Base-by-base conservation (phyloP, 1,140 invertebrate species). In the Ctenoplectra terminalis region DNA sequence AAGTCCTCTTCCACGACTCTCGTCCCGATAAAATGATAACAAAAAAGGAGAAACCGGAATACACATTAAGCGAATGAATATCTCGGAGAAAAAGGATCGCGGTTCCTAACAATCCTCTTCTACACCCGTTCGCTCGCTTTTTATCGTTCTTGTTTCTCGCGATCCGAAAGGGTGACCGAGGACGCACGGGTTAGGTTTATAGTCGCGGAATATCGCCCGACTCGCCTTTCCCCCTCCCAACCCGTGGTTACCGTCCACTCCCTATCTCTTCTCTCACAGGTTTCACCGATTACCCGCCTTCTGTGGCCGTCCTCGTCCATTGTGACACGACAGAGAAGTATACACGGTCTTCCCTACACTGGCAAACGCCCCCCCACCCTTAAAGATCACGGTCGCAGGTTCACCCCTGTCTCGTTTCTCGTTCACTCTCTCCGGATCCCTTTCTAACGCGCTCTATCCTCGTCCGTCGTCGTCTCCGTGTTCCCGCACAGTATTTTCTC, bases 321-420 rank as follows among this genome's bases (percentile, higher is more conserved):
- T 50, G 66, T 23, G 40, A 58, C 50, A 43, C 48, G 31, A 56
- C 58, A 61, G 56, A 75, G 56, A 86, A 80, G 34, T 74, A 43
- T 74, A 43, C 15, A 63, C 31, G 46, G n/a, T 77, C 60, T 69
- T 82, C 64, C 31, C 69, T 58, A 63, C 40, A 61, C 69, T 79
- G 56, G 56, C 29, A 46, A 50, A 60, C n/a, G 29, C 34, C 61
- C 78, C n/a, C 77, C 83, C 76, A 87, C 75, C 29, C 84, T 77
- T 77, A 86, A 83, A 85, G 88, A 89, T 89, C 86, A 89, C 82
- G 81, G 81, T 83, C 83, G 77, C 86, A 89, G 85, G 85, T 90
- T 82, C 72, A 81, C 82, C 40, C n/a, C 76, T 84, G 79, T 81
- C 66, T 83, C 75, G 34, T 70, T 48, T 37, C 76, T 40, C 37